phyloP scores from a whole-genome alignment of 2,113 vertebrate species.

The Hemichromis elongatus region DNA sequence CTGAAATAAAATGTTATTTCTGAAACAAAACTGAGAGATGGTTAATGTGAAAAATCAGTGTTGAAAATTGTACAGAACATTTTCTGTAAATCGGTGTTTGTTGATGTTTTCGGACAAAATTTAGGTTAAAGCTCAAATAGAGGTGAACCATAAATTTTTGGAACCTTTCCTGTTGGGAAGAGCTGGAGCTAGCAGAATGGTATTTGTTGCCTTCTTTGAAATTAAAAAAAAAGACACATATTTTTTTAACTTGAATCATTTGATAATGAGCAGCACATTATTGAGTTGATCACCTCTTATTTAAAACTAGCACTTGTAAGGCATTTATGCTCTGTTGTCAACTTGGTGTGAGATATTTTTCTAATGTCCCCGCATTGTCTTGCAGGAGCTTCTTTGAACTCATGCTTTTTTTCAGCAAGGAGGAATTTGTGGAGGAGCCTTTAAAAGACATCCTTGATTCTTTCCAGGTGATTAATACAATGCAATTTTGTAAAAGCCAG shows the following conservation, averaged over 20 bases:
- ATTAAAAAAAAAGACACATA: background rate
- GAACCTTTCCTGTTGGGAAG: background rate
- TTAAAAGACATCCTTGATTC: slow-evolving; percentile 94
- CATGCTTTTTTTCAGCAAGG: slow-evolving; percentile 96
- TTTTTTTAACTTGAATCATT: background rate
- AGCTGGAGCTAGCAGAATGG: background rate
- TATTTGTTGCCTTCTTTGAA: background rate
- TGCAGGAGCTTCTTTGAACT: slow-evolving; percentile 97
- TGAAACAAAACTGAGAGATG: background rate
- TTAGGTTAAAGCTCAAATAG: background rate
- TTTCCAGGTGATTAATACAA: slow-evolving; percentile 81
- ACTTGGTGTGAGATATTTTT: background rate
- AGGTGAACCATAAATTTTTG: background rate
- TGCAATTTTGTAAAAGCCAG: background rate
- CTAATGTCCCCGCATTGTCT: background rate
- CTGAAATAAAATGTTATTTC: background rate
- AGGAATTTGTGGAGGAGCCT: slow-evolving; percentile 94
- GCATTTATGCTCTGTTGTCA: background rate
- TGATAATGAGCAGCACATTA: background rate
- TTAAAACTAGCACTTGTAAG: background rate
- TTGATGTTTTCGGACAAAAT: background rate
- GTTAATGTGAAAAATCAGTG: background rate
- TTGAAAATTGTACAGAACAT: background rate
- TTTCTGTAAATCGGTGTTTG: background rate
- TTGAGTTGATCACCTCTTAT: background rate